phyloP scores from a whole-genome alignment of 2,797 vertebrate species.

The Martes flavigula region DNA sequence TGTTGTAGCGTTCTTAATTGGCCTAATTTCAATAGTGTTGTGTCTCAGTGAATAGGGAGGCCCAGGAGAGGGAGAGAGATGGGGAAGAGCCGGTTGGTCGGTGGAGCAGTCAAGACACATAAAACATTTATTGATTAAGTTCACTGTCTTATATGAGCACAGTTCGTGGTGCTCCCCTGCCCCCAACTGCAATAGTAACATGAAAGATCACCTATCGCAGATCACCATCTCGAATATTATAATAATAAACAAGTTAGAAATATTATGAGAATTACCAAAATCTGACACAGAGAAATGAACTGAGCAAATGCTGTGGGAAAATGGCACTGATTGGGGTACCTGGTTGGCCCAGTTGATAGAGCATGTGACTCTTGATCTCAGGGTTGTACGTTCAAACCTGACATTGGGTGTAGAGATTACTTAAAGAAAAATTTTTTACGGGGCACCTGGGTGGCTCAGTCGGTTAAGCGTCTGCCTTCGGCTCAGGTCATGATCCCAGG shows the following conservation, averaged over 20 bases:
- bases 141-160: not conserved
- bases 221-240: not conserved
- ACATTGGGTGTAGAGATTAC: not conserved
- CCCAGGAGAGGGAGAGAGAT: not conserved
- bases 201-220: not conserved
- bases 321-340: not conserved
- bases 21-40: not conserved
- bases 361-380: not conserved
- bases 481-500: too few relatives aligned
- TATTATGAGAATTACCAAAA: not conserved
- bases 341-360: not conserved
- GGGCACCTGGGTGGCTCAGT: too few relatives aligned
- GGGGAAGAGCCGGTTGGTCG: not conserved
- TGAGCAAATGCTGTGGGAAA: not conserved
- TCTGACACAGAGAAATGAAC: not conserved
- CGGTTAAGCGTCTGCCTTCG: too few relatives aligned
- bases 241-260: not conserved
- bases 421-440: not conserved
- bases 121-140: not conserved
- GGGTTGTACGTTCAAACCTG: not conserved
- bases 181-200: not conserved
- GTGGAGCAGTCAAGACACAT: not conserved
- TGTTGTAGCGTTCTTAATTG: not conserved
- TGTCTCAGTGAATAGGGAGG: not conserved
- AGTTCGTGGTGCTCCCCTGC: accelerated